These are phyloP conservation scores for Odontesthes bonariensis DNA, from an alignment of 2,113 vertebrate genomes.

Conservation along the genomic window DNA sequence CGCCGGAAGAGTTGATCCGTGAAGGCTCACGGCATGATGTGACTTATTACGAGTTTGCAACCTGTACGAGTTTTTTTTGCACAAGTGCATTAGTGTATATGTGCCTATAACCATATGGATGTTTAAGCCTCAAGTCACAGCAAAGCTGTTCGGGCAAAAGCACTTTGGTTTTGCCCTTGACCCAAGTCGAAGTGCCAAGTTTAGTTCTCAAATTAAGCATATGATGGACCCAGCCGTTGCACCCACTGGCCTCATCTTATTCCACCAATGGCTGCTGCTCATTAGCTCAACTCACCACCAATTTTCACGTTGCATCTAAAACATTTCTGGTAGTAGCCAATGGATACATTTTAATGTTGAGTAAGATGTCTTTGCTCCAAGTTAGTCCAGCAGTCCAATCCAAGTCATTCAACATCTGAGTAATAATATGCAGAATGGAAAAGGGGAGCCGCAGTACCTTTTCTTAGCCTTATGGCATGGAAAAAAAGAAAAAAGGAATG, in stretches of 20 bases:
- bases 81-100: background rate
- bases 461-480: constrained; percentile 11
- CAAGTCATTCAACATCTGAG: constrained; percentile 11
- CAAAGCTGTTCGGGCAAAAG: constrained; percentile 26
- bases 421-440: constrained; percentile 14
- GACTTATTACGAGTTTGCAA: background rate
- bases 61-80: background rate
- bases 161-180: constrained; percentile 55
- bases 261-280: constrained; percentile 11
- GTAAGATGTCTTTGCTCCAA: constrained; percentile 15
- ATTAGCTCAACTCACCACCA: constrained; percentile 20
- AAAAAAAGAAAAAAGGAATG: constrained; percentile 15
- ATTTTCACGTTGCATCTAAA: background rate
- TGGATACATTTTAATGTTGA: constrained; percentile 12
- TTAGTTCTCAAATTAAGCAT: constrained; percentile 44
- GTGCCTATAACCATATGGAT: constrained; percentile 9
- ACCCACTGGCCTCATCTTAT: constrained; percentile 37
- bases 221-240: constrained; percentile 38
- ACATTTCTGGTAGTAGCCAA: background rate
- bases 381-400: constrained; percentile 9
- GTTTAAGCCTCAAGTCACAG: constrained; percentile 36
- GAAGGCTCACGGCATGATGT: constrained; percentile 15
- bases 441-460: background rate
- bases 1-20: constrained; percentile 8
- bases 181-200: constrained; percentile 56